These are phyloP conservation scores for Resseliella maxima DNA, from an alignment of 2,888 invertebrate genomes.

Conservation along the genomic window DNA sequence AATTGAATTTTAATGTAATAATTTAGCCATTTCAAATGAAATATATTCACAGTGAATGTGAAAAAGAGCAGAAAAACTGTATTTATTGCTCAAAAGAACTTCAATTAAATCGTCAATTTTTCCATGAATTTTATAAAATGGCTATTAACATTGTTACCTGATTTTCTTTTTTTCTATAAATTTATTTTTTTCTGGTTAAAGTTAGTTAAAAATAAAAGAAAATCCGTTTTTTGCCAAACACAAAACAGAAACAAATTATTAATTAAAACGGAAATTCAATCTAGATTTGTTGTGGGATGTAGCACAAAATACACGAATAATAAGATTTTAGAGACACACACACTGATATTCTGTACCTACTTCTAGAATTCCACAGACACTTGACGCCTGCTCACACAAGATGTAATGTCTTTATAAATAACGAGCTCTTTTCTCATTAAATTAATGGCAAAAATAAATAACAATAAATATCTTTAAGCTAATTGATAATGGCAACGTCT, in stretches of 20 bases:
- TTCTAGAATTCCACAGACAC: not conserved
- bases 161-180: not conserved
- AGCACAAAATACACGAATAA: constrained; percentile 35
- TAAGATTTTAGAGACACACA: not conserved
- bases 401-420: constrained; percentile 53
- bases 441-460: constrained; percentile 57
- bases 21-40: not conserved
- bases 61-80: not conserved
- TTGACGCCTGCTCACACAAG: constrained; percentile 7
- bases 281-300: not conserved
- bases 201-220: no score
- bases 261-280: constrained; percentile 29
- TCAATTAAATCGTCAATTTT: not conserved
- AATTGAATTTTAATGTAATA: not conserved
- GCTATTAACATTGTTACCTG: not conserved
- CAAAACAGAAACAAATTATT: not conserved
- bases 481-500: constrained; percentile 54
- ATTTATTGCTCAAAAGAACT: not conserved
- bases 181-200: not conserved
- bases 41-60: not conserved
- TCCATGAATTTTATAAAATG: not conserved
- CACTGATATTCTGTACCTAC: not conserved
- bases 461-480: constrained; percentile 55
- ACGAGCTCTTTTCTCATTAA: constrained; percentile 57
- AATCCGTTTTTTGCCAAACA: not conserved